Evolutionary conservation across 1,140 invertebrate species (phyloP).

Genomic region (Luehdorfia chinensis): DNA sequence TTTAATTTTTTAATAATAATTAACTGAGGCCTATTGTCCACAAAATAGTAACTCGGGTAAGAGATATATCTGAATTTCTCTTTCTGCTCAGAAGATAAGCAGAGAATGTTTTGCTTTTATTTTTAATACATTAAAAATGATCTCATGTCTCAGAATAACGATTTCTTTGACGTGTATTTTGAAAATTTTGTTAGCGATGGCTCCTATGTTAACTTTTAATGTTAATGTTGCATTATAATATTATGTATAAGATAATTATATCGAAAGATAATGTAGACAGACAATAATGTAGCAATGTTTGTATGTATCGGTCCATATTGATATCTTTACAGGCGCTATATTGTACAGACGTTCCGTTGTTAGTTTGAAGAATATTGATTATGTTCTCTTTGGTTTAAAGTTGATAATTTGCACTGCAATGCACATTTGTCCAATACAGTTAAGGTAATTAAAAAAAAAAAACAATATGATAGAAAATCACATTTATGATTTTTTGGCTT

Average conservation of each 20-base stretch:
- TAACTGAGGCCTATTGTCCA: no score
- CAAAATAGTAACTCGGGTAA: no score
- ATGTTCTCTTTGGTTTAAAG: background rate
- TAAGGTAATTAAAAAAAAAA: no score
- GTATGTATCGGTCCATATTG: slow-evolving; percentile 18
- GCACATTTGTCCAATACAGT: background rate
- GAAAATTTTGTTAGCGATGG: no score
- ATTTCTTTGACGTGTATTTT: no score
- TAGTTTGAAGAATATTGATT: background rate
- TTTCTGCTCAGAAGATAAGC: background rate
- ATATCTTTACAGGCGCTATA: background rate
- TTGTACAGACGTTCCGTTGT: background rate
- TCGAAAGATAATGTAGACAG: slow-evolving; percentile 13
- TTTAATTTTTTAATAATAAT: background rate
- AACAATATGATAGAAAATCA: no score
- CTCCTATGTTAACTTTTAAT: no score
- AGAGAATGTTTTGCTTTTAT: no score
- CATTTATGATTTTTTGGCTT: background rate
- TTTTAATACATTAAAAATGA: no score
- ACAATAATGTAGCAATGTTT: slow-evolving; percentile 20
- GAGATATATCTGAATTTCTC: background rate
- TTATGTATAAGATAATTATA: background rate
- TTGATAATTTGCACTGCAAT: background rate
- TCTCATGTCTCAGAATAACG: no score
- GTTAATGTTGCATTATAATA: no score